phyloP scores from a whole-genome alignment of 2,113 vertebrate genomes.

The Malurus alboscapulatus region DNA sequence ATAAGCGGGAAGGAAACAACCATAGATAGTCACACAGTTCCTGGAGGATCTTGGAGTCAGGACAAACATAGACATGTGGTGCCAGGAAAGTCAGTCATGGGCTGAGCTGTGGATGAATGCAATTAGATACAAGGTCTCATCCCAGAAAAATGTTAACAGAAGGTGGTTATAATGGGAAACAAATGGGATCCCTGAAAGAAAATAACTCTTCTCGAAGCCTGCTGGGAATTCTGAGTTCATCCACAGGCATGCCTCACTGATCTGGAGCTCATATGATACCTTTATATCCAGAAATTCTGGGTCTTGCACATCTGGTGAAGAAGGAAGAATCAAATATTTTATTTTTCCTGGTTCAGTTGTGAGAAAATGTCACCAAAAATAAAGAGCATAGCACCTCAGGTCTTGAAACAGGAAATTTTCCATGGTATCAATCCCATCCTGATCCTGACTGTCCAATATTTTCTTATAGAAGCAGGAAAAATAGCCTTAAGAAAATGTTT shows the following conservation, averaged over 20 bases:
- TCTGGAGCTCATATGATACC: constrained; percentile 37
- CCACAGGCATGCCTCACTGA: constrained; percentile 23
- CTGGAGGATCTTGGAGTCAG: constrained; percentile 30
- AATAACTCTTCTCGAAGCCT: constrained; percentile 46
- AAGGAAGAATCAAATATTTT: constrained; percentile 19
- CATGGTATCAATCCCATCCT: background rate
- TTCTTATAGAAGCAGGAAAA: background rate
- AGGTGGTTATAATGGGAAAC: constrained; percentile 59
- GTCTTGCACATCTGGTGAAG: constrained; percentile 28
- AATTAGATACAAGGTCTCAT: constrained; percentile 53
- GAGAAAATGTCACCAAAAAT: constrained; percentile 6
- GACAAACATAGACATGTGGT: background rate
- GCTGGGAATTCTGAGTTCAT: constrained; percentile 59
- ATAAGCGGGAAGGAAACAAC: background rate
- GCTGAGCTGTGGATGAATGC: constrained; percentile 22
- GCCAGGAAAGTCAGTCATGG: constrained; percentile 50
- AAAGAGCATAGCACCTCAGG: background rate
- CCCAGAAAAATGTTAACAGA: constrained; percentile 60
- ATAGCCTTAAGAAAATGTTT: background rate
- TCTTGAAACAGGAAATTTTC: background rate
- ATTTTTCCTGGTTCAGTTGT: constrained; percentile 18
- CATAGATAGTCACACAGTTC: background rate
- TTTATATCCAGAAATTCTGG: constrained; percentile 17
- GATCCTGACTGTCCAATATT: background rate
- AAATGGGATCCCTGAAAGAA: constrained; percentile 59